A percentile compares a stretch with the other conserved stretches of the same genome.
These are phyloP conservation scores for Crax fasciolata DNA, from an alignment of 2,797 vertebrate genomes.

Conservation along the genomic window DNA sequence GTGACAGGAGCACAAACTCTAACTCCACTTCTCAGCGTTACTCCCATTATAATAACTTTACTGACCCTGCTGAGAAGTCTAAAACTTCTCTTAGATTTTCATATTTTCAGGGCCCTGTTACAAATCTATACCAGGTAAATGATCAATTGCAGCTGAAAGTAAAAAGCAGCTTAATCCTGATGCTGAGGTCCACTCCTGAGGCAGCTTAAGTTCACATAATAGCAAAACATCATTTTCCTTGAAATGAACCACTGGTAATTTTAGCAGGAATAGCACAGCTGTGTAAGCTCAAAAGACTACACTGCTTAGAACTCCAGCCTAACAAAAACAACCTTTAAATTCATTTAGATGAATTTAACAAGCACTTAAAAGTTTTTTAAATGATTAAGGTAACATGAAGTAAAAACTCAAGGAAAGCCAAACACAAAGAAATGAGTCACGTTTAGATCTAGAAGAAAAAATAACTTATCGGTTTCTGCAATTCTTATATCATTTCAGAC, in stretches of 20 bases:
- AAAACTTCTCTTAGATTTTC: background rate
- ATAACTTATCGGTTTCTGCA: background rate
- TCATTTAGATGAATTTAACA: background rate
- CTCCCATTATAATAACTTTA: background rate
- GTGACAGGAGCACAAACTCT: no score
- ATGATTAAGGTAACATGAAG: background rate
- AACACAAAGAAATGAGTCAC: background rate
- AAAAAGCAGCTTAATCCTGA: background rate
- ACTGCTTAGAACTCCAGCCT: background rate
- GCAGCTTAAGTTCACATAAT: background rate
- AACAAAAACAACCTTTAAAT: background rate
- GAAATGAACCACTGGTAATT: background rate
- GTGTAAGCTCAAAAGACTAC: background rate
- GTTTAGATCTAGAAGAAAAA: background rate
- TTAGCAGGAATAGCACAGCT: background rate
- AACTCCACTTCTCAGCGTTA: no score
- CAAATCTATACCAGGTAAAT: background rate
- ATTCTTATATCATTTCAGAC: background rate
- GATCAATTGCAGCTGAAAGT: background rate
- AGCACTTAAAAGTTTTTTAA: background rate
- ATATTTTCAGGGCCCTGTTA: background rate
- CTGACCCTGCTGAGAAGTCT: background rate
- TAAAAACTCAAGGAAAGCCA: background rate
- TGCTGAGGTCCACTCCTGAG: background rate
- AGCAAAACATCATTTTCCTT: background rate